Conservation (phyloP, 2,888 invertebrate species). For the Drosophila borealis region DNA sequence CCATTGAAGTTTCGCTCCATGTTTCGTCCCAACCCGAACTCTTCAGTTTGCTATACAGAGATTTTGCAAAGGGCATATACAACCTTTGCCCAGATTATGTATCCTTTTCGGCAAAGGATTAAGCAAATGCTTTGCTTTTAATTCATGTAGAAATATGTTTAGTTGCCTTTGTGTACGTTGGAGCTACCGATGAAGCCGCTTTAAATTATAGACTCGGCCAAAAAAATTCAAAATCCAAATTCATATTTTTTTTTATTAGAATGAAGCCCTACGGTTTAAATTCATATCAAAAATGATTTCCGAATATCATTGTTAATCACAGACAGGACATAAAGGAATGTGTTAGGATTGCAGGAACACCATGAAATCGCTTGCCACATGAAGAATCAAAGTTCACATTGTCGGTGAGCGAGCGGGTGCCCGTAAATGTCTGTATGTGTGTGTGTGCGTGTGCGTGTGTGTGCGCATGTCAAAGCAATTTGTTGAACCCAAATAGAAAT, state of each 20-base stretch:
- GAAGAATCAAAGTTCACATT: slow-evolving; percentile 47
- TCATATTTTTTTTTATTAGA: too few species aligned
- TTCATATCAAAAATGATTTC: slow-evolving; percentile 6
- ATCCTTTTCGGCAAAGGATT: too few species aligned
- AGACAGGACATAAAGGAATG: slow-evolving; percentile 22
- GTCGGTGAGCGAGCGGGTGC: slow-evolving; percentile 3
- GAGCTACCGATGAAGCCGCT: background rate
- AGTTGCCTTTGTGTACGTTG: background rate
- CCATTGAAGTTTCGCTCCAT: too few species aligned
- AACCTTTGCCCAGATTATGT: too few species aligned
- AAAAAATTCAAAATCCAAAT: too few species aligned
- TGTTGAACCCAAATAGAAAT: slow-evolving; percentile 48
- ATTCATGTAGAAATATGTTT: too few species aligned
- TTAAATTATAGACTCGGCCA: background rate
- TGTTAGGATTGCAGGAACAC: slow-evolving; percentile 21
- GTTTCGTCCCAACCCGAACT: too few species aligned
- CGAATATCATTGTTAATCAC: slow-evolving; percentile 28
- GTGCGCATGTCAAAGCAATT: slow-evolving; percentile 56
- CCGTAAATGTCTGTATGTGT: slow-evolving; percentile 24
- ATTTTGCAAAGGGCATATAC: too few species aligned
- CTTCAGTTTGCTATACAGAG: too few species aligned
- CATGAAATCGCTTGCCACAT: slow-evolving; percentile 27
- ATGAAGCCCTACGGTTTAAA: background rate
- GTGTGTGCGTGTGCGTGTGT: slow-evolving; percentile 13
- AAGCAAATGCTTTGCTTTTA: too few species aligned